Conservation (phyloP, 2,888 invertebrate species). For the Xanthia togata region DNA sequence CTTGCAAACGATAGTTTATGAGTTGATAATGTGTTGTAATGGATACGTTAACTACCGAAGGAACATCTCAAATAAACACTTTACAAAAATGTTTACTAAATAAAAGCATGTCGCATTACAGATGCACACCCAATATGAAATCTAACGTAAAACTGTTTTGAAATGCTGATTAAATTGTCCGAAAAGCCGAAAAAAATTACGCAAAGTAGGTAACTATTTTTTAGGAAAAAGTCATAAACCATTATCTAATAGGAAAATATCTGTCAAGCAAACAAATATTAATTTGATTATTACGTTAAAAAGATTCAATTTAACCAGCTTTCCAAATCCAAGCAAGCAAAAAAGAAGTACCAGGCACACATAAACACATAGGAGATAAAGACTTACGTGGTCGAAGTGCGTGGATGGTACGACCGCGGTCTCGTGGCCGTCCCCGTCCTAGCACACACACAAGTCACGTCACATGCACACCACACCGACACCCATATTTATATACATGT, state of each 20-base stretch:
- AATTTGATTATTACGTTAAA: not conserved
- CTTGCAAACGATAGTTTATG: constrained; percentile 24
- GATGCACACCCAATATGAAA: constrained; percentile 36
- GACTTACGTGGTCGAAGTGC: constrained; percentile 87
- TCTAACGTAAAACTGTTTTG: constrained; percentile 21
- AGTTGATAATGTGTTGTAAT: constrained; percentile 49
- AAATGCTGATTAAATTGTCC: constrained; percentile 42
- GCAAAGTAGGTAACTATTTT: not conserved
- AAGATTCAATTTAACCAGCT: constrained; percentile 36
- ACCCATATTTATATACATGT: constrained; percentile 78
- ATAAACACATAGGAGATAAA: constrained; percentile 43
- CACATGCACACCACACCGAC: constrained; percentile 86
- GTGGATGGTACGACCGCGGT: constrained; percentile 84
- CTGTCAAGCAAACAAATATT: not conserved
- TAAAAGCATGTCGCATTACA: constrained; percentile 23
- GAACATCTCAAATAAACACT: constrained; percentile 19
- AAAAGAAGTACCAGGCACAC: constrained; percentile 40
- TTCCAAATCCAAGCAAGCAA: constrained; percentile 42
- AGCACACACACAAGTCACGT: constrained; percentile 81
- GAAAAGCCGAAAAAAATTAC: not conserved
- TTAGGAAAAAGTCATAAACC: not conserved
- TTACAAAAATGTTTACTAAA: not conserved
- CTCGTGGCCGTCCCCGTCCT: constrained; percentile 88
- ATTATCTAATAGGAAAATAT: not conserved
- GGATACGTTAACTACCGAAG: constrained; percentile 47